Conservation (phyloP, 2,797 vertebrate species). For the Girardinus metallicus region DNA sequence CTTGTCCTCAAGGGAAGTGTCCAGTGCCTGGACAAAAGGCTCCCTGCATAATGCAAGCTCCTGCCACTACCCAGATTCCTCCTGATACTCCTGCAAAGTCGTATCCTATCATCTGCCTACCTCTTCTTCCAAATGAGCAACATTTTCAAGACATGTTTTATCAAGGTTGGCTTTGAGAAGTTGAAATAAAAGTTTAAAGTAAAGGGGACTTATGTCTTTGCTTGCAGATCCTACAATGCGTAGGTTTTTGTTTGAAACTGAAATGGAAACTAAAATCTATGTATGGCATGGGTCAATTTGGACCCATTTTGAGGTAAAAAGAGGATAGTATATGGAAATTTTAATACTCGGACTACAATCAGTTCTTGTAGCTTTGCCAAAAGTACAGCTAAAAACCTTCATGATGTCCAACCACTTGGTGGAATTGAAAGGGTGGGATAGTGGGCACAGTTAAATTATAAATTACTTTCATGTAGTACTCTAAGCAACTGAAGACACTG, state of each 20-base stretch:
- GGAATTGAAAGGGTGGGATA: neutral
- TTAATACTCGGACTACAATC: neutral
- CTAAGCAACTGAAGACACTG: no score
- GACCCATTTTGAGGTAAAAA: neutral
- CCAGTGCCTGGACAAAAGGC: neutral
- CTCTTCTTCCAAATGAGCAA: neutral
- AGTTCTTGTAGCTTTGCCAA: neutral
- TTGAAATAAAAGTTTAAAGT: constrained; percentile 43
- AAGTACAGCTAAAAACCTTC: no score
- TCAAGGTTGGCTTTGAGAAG: neutral
- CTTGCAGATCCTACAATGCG: neutral
- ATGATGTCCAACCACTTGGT: no score
- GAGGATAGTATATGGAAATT: neutral
- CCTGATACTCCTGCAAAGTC: neutral
- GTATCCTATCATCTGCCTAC: neutral
- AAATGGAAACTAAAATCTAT: neutral
- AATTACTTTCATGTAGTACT: neutral
- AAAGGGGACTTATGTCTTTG: neutral
- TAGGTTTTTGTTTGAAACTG: neutral
- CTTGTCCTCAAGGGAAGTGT: neutral
- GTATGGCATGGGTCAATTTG: neutral
- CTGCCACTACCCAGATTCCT: neutral
- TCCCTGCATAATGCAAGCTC: neutral
- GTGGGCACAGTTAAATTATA: neutral
- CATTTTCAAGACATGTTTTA: neutral